A percentile compares a stretch with the other conserved stretches of the same genome.
Conservation (phyloP, 2,113 vertebrate species). For the Tylochromis polylepis region DNA sequence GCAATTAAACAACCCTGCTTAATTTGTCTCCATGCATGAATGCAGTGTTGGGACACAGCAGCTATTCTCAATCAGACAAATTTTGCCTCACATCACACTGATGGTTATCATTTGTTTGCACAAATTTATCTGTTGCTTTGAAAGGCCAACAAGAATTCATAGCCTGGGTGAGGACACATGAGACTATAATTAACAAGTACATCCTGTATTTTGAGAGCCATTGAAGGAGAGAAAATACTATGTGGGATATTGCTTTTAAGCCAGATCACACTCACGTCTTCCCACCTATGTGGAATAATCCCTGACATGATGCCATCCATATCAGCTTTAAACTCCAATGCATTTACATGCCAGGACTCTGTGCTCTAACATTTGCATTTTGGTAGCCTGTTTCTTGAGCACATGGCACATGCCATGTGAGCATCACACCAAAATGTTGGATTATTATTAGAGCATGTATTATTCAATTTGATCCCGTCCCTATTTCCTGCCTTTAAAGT, state of each 20-base stretch:
- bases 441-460: not conserved
- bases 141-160: not conserved
- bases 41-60: not conserved
- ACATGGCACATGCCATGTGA: not conserved
- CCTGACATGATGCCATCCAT: not conserved
- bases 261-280: not conserved
- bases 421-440: not conserved
- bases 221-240: not conserved
- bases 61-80: not conserved
- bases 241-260: not conserved
- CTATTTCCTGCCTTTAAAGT: not conserved
- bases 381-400: not conserved
- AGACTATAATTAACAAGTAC: constrained; percentile 20
- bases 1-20: not conserved
- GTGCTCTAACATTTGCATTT: constrained; percentile 3
- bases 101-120: not conserved
- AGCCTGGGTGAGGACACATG: not conserved
- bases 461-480: not conserved
- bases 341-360: not conserved
- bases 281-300: not conserved
- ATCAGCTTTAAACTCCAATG: not conserved
- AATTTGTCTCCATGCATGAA: constrained; percentile 3
- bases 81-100: not conserved
- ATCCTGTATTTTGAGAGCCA: not conserved
- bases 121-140: constrained; percentile 9